phyloP scores from a whole-genome alignment of 1,140 invertebrate genomes.

The Neocloeon triangulifer region DNA sequence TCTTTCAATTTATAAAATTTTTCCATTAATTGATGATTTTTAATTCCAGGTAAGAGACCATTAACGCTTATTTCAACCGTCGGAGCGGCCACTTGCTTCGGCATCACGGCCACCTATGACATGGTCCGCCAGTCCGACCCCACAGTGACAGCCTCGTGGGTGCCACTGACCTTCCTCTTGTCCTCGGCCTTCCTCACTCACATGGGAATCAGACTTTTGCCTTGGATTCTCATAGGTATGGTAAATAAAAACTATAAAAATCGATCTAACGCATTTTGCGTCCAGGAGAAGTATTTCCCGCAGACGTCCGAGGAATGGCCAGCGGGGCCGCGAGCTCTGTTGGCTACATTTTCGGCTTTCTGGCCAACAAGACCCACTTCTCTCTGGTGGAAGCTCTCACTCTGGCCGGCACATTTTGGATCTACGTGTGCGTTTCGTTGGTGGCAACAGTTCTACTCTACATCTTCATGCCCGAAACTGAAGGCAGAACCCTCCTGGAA shows the following conservation, averaged over 20 bases:
- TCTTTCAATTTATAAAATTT: too few species aligned
- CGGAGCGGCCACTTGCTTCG: conserved; percentile 32
- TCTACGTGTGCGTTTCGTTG: conserved; percentile 32
- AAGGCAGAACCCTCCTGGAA: conserved; percentile 54
- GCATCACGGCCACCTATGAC: conserved; percentile 29
- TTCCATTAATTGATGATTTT: too few species aligned
- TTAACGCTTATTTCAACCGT: conserved; percentile 38
- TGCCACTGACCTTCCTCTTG: conserved; percentile 39
- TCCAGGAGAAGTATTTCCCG: conserved; percentile 7
- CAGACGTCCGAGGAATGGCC: conserved; percentile 36
- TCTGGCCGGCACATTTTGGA: conserved; percentile 39
- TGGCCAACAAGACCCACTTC: conserved; percentile 46
- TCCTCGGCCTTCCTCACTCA: conserved; percentile 40
- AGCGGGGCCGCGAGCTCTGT: conserved; percentile 41
- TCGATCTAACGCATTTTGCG: too few species aligned
- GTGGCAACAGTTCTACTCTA: conserved; percentile 24
- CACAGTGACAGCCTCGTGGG: conserved; percentile 23
- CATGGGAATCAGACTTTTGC: conserved; percentile 39
- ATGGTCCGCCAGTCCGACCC: conserved; percentile 5
- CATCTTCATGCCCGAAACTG: conserved; percentile 53
- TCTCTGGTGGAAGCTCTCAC: conserved; percentile 32
- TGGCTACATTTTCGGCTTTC: conserved; percentile 44
- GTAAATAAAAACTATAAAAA: too few species aligned
- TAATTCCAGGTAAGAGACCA: too few species aligned
- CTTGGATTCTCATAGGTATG: conserved; percentile 57